Evolutionary conservation across 2,888 invertebrate genomes (phyloP), one percentile per base, ranked within the genome.

Genomic region (Uloborus plumipes): DNA sequence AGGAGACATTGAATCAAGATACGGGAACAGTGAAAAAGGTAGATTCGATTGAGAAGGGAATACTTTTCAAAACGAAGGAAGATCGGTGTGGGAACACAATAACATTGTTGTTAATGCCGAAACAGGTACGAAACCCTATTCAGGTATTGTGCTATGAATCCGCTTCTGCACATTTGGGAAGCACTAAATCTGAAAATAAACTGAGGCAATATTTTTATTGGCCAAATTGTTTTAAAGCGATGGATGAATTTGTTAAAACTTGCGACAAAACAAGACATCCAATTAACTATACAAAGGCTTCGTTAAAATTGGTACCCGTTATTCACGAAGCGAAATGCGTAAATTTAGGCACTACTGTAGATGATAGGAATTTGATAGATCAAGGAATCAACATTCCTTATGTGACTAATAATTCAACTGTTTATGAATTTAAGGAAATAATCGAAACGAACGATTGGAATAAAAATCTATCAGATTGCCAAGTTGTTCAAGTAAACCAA

Each of bases 231-330:
- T 77, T 47, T 47, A 69, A 53, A 50, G 76, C 69, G 16, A 58
- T 62, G 6, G 69, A 69, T 31, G 18, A 69, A 2, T 69, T 69
- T 69, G 76, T 77, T 13, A 50, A 49, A 11, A 62, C 61, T 0
- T 53, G 76, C 53, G 76, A 76, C n/a, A 50, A 62, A 39, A 62
- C 20, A 18, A 61, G 62, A 14, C 69, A 76, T 47, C 53, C 76
- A 14, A 39, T 31, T 2, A 53, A 76, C 15, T 62, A 61, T 31
- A 69, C 39, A 15, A 76, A 76, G 14, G 76, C 69, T 31, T 49
- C 74, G 47, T 13, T 67, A 11, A 67, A 59, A 14, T n/a, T 67
- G 13, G 67, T 59, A 20, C 59, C 65, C n/a, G 67, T 75, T 1
- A 75, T 66, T n/a, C 15, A 66, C 1, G 75, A 75, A 66, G n/a